A percentile compares a stretch with the other conserved stretches of the same genome.
Evolutionary conservation across 1,140 invertebrate genomes (phyloP).

Genomic region (Aphidius ervi): DNA sequence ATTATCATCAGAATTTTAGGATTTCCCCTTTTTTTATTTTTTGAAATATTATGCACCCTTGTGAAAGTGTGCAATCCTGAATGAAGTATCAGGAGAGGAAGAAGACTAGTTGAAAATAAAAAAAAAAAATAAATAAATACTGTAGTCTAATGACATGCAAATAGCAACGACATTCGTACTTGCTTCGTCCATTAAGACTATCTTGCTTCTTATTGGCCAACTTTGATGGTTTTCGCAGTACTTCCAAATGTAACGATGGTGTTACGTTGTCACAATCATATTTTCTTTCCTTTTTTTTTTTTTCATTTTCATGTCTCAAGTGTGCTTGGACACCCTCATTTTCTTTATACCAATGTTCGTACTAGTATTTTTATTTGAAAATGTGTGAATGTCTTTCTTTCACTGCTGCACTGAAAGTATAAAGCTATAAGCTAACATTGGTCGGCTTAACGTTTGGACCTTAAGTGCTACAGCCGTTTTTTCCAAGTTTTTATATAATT

Average conservation of each 20-base stretch:
- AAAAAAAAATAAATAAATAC: not conserved
- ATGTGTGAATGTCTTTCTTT: constrained; percentile 9
- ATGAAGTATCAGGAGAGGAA: not conserved
- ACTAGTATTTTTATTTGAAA: not conserved
- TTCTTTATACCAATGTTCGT: constrained; percentile 6
- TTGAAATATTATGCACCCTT: not conserved
- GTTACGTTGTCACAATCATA: too few species aligned
- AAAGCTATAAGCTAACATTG: too few species aligned
- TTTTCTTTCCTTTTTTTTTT: not conserved
- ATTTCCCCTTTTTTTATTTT: not conserved
- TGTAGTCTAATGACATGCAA: constrained; percentile 1
- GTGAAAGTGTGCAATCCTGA: not conserved
- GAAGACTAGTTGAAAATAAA: not conserved
- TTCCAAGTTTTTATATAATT: constrained; percentile 2
- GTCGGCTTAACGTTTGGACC: not conserved
- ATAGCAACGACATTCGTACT: not conserved
- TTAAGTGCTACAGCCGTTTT: constrained; percentile 7
- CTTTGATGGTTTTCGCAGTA: too few species aligned
- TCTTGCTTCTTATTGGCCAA: constrained; percentile 5
- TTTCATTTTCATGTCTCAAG: constrained; percentile 4
- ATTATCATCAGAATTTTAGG: not conserved
- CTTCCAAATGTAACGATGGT: not conserved
- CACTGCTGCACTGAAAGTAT: not conserved
- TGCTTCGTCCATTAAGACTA: not conserved
- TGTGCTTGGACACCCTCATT: constrained; percentile 22